Base-by-base conservation (phyloP, 1,140 invertebrate species). In the Polypedilum vanderplanki region DNA sequence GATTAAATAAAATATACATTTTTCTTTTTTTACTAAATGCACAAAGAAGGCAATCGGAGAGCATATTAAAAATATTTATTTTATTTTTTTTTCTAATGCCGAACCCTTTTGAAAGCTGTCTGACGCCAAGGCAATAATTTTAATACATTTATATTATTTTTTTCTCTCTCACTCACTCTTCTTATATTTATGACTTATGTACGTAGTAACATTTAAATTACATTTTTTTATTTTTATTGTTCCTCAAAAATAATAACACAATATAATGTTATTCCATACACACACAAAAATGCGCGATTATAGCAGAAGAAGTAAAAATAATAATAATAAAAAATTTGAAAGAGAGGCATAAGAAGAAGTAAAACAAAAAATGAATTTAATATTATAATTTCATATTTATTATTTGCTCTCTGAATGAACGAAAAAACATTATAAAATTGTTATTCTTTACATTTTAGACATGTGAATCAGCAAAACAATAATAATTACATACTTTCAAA, bases 391-490 rank as follows among this genome's bases (percentile, higher is more conserved):
- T 70, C 65, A 70, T 22, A 70, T 70, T 70, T 70, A 70, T 70
- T 57, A 70, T 70, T 70, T 70, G 65, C 65, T 70, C 18, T 70
- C 20, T 70, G 65, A 18, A 70, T 70, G 46, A 70, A 70, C 65
- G 65, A 70, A 70, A 57, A 70, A 18, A 70, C 65, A 70, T 70
- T 70, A 70, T 18, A 70, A 70, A 18, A 57, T 57, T 57, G 12
- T 57, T 57, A 57, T 57, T 57, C 12, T 57, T 70, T 70, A 18
- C 18, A 70, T 18, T 18, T 70, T 70, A 70, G 18, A 20, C n/a
- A 74, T 74, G 41, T 18, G 40, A 74, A 74, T 74, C 40, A 74
- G 17, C 73, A 74, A 74, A 46, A 74, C 41, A 41, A 41, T 74
- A 40, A 41, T 46, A 41, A 41, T 74, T 46, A 20, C 9, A 74